These are phyloP conservation scores for Neotoxoptera formosana DNA, from an alignment of 1,140 invertebrate genomes.

Conservation along the genomic window DNA sequence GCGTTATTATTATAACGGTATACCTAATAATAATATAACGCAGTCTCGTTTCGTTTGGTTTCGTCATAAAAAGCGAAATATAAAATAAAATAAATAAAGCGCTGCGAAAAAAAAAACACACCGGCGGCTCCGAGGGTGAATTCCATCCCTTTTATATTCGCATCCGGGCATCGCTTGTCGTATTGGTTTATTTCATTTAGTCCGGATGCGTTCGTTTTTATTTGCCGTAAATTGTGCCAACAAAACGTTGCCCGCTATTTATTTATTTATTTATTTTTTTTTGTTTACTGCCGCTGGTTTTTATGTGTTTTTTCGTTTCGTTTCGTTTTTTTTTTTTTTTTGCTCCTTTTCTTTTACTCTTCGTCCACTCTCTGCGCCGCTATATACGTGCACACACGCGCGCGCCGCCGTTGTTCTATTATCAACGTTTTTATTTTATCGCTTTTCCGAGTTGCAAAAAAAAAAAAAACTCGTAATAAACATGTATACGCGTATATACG, in stretches of 20 bases:
- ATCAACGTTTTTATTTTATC: constrained; percentile 58
- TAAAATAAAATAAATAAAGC: constrained; percentile 47
- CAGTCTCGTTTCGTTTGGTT: constrained; percentile 43
- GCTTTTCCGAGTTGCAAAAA: constrained; percentile 55
- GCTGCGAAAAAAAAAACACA: not conserved
- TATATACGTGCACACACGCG: constrained; percentile 9
- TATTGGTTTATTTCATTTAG: constrained; percentile 57
- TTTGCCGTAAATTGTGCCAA: constrained; percentile 58
- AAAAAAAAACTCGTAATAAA: constrained; percentile 28
- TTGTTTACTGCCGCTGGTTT: constrained; percentile 21
- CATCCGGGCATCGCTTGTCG: constrained; percentile 57
- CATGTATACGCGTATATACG: constrained; percentile 1
- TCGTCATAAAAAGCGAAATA: constrained; percentile 46
- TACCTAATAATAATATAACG: not conserved
- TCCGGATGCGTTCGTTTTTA: constrained; percentile 58
- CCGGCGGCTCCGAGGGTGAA: constrained; percentile 39
- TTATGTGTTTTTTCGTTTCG: constrained; percentile 19
- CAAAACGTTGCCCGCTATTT: constrained; percentile 50
- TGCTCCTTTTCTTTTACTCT: not conserved
- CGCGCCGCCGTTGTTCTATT: constrained; percentile 47
- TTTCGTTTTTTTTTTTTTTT: not conserved
- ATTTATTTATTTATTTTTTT: constrained; percentile 33
- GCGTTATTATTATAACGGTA: not conserved
- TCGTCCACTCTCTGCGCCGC: not conserved
- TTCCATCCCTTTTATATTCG: constrained; percentile 53